Base-by-base conservation (phyloP, 1,140 invertebrate species). In the Drosophila pseudoananassae region DNA sequence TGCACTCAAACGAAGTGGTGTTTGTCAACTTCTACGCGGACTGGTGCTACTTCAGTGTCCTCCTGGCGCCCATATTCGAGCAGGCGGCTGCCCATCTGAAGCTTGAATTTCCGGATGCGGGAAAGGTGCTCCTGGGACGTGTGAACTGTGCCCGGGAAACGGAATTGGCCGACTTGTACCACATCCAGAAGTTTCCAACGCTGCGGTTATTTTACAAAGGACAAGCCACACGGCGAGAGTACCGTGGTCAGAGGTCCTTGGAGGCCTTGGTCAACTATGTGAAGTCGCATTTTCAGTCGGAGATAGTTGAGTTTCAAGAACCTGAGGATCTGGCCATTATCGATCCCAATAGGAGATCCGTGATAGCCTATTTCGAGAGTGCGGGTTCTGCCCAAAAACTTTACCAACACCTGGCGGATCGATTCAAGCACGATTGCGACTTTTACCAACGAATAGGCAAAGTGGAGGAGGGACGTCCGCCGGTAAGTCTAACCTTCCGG, bases 11-110 rank as follows among this genome's bases (percentile, higher is more conserved):
- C 20, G 68, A 85, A 45, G 58, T 85, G 46, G 64, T 80, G 4
- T 77, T 85, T 2, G 31, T 80, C 9, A 77, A 85, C 38, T 85
- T 85, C 43, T 77, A 84, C 56, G 81, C 81, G n/a, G 61, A 87
- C 9, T 84, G 80, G 80, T 84, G 80, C 38, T 55, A 31, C 10
- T 84, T 84, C 7, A 84, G 80, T 14, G 9, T 5, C 0, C 31
- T 47, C 3, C 5, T 84, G 27, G 25, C 14, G 8, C 80, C 80
- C 3, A 73, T 84, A n/a, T 84, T 79, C 9, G 72, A 76, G 20
- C 15, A 43, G 14, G 76, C 80, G 1, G 80, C 72, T 0, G 27
- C 36, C 1, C 33, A 43, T n/a, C 43, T 84, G 33, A 46, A 23
- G 20, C 38, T 47, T 27, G 33, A 58, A 3, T 33, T 69, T 20